Conservation (phyloP, 2,113 vertebrate genomes). For the Aptenodytes forsteri region DNA sequence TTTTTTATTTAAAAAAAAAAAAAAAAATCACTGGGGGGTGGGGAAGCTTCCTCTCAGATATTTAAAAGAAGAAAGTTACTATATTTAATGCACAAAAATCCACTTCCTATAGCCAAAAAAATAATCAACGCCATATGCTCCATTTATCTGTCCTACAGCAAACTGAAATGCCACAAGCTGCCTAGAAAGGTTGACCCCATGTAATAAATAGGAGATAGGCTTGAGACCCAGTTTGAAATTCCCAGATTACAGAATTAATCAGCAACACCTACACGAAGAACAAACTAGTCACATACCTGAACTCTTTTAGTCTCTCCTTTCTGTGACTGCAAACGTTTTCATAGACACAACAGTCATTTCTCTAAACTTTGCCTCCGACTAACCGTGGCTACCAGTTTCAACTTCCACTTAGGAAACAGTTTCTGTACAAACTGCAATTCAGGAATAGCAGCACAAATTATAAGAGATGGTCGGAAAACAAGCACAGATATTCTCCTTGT, state of each 20-base stretch:
- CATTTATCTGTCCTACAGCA: neutral
- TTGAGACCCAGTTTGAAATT: neutral
- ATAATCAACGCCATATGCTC: neutral
- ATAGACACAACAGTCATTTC: neutral
- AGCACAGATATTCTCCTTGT: neutral
- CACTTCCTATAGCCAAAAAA: slow-evolving; percentile 18
- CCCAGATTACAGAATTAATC: neutral
- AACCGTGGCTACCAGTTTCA: neutral
- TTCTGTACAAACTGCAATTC: neutral
- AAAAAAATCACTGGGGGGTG: neutral
- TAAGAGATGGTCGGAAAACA: neutral
- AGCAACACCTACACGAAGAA: neutral
- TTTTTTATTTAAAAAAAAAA: too few relatives aligned
- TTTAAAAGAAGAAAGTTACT: slow-evolving; percentile 9
- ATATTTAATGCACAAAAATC: slow-evolving; percentile 41
- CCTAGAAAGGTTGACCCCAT: neutral
- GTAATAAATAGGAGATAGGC: neutral
- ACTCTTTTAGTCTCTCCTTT: neutral
- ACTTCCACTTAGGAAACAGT: neutral
- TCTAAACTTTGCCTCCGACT: neutral
- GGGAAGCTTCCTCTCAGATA: neutral
- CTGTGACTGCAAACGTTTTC: neutral
- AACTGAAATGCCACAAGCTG: neutral
- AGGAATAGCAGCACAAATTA: neutral
- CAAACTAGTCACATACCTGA: neutral